phyloP scores from a whole-genome alignment of 1,140 invertebrate genomes.

The Forficula auricularia region DNA sequence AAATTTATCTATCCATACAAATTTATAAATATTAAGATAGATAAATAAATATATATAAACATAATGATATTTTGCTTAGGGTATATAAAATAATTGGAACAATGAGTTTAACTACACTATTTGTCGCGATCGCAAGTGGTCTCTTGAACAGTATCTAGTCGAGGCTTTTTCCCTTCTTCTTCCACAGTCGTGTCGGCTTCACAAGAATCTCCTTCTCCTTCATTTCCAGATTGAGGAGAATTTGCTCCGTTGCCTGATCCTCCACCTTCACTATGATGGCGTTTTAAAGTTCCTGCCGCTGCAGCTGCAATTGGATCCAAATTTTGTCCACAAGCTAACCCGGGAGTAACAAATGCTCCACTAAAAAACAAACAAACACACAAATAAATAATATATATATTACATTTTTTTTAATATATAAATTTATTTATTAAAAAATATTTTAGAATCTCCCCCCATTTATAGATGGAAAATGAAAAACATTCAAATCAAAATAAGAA shows the following conservation, averaged over 20 bases:
- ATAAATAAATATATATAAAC: too few relatives aligned
- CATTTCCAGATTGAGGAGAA: conserved; percentile 1
- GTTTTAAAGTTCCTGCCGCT: not conserved
- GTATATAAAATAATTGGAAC: too few relatives aligned
- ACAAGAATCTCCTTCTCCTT: too few relatives aligned
- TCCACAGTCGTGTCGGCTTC: not conserved
- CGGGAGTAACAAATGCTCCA: conserved; percentile 9
- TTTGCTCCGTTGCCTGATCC: not conserved
- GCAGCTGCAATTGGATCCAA: conserved; percentile 2
- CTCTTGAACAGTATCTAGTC: conserved; percentile 4
- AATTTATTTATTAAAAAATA: too few relatives aligned
- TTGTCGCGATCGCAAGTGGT: not conserved
- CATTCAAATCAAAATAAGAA: too few relatives aligned
- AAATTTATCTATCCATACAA: not conserved
- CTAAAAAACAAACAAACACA: conserved; percentile 5
- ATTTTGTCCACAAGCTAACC: not conserved
- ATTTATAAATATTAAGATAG: not conserved
- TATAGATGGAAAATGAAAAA: too few relatives aligned
- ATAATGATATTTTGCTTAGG: too few relatives aligned
- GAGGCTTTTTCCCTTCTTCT: conserved; percentile 7
- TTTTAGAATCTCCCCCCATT: too few relatives aligned
- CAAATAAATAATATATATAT: too few relatives aligned
- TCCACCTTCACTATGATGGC: conserved; percentile 7
- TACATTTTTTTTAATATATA: too few relatives aligned
- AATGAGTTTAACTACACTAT: not conserved